Evolutionary conservation across 1,140 invertebrate species (phyloP).

Genomic region (Venustaconcha ellipsiformis): DNA sequence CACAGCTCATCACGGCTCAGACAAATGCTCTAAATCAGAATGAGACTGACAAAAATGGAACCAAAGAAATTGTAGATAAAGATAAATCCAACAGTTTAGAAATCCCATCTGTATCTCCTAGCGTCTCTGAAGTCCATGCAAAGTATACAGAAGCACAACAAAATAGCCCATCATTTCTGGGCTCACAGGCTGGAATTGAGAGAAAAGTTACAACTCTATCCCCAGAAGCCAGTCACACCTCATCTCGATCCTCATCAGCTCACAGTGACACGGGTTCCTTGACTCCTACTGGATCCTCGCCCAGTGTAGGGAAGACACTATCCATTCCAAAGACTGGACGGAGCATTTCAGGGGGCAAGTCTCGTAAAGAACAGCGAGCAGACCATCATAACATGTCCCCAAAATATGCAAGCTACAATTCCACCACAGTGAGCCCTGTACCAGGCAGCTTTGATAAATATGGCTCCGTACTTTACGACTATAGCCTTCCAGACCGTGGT

Average conservation of each 20-base stretch:
- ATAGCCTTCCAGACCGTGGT: constrained; percentile 61
- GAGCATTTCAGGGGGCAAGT: background rate
- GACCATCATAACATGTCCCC: no score
- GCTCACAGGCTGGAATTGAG: no score
- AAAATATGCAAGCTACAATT: background rate
- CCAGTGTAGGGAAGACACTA: constrained; percentile 3
- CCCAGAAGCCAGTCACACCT: background rate
- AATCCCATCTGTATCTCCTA: no score
- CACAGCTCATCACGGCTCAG: constrained; percentile 39
- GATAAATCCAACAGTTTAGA: no score
- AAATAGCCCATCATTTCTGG: no score
- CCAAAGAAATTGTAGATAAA: no score
- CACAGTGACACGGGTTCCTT: constrained; percentile 12
- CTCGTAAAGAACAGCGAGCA: background rate
- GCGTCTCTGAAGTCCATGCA: no score
- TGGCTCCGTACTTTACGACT: constrained; percentile 51
- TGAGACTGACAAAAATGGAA: constrained; percentile 14
- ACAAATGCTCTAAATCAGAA: constrained; percentile 23
- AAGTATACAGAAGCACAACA: no score
- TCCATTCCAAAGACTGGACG: background rate
- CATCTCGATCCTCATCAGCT: background rate
- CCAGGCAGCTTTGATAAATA: constrained; percentile 37
- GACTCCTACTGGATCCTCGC: constrained; percentile 8
- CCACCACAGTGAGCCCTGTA: constrained; percentile 13
- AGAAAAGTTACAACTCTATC: background rate